A percentile compares a stretch with the other conserved stretches of the same genome.
Conservation (phyloP, 2,113 vertebrate genomes). For the Antigone vipio region DNA sequence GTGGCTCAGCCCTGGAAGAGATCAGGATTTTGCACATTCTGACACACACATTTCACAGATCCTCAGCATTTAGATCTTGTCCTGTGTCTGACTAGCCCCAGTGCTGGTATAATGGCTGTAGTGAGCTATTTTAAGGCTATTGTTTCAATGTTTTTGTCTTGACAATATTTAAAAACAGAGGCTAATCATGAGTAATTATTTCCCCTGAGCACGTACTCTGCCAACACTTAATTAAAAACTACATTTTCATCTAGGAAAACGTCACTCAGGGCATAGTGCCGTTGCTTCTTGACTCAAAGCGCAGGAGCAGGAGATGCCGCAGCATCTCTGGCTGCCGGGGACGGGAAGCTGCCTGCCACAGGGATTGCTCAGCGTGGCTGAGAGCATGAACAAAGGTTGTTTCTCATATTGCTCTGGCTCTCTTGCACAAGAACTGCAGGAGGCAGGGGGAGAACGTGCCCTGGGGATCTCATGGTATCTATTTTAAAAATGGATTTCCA, state of each 20-base stretch:
- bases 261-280: accelerated
- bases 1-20: not conserved
- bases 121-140: not conserved
- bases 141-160: not conserved
- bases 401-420: not conserved
- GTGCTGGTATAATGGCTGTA: not conserved
- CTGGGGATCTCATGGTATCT: not conserved
- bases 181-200: not conserved
- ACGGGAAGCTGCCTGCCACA: not conserved
- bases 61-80: not conserved
- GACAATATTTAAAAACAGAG: not conserved
- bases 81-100: not conserved
- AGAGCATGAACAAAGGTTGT: not conserved
- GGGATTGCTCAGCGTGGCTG: not conserved
- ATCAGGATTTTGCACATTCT: not conserved
- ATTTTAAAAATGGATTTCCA: not conserved
- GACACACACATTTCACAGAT: not conserved
- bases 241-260: not conserved
- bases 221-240: not conserved
- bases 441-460: accelerated
- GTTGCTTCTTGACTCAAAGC: not conserved
- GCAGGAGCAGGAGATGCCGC: not conserved
- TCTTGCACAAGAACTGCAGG: not conserved
- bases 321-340: not conserved
- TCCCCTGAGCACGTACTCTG: not conserved